Conservation (phyloP, 2,888 invertebrate genomes). For the Hirtodrosophila confusa region DNA sequence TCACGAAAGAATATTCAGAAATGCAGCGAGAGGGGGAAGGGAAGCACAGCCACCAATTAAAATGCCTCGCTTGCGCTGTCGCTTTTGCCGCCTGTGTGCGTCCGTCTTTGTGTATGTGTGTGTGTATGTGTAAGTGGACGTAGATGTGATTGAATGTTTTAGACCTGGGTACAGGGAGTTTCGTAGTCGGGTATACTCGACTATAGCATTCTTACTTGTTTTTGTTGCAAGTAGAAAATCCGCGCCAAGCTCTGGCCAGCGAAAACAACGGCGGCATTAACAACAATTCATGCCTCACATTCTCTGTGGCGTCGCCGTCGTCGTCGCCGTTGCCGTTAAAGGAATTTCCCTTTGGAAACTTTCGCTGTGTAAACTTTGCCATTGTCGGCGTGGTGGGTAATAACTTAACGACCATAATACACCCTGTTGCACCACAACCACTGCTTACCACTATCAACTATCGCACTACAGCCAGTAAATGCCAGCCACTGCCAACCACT, state of each 20-base stretch:
- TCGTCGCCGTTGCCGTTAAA: conserved; percentile 48
- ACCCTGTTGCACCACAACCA: conserved; percentile 74
- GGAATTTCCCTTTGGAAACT: conserved; percentile 73
- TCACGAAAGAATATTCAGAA: no score
- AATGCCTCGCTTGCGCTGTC: no score
- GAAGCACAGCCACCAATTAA: no score
- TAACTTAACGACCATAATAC: conserved; percentile 80
- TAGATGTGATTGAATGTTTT: no score
- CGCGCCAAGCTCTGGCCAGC: conserved; percentile 54
- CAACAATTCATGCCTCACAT: conserved; percentile 75
- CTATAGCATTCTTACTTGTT: conserved; percentile 2
- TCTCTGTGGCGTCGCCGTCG: conserved; percentile 43
- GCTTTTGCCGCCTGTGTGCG: no score
- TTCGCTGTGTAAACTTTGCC: conserved; percentile 75
- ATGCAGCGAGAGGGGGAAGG: no score
- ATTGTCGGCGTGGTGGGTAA: conserved; percentile 69
- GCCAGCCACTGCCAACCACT: conserved; percentile 31
- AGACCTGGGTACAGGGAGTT: no score
- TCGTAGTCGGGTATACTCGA: no score
- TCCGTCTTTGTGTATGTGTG: no score
- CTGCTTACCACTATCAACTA: conserved; percentile 46
- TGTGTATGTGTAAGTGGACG: no score
- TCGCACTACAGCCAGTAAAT: conserved; percentile 40
- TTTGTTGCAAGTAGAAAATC: conserved; percentile 51
- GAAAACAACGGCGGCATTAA: conserved; percentile 55